A percentile compares a stretch with the other conserved stretches of the same genome.
These are phyloP conservation scores for Takifugu rubripes DNA, from an alignment of 2,797 vertebrate species.

Conservation along the genomic window DNA sequence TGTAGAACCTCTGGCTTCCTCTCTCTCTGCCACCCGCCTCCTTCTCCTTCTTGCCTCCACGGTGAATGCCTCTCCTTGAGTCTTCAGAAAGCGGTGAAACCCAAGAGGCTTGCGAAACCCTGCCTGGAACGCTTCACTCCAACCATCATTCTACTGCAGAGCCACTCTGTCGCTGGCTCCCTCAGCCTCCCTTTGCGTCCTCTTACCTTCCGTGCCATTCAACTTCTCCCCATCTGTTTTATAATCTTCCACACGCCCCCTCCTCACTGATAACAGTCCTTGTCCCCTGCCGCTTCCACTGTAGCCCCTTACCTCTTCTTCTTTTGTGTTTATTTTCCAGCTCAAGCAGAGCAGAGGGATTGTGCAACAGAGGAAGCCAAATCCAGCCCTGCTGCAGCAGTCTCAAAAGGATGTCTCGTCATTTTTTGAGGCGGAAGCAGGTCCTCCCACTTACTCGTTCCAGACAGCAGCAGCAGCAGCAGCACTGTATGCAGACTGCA, in stretches of 20 bases:
- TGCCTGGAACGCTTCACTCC: slow-evolving; percentile 48
- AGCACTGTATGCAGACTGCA: slow-evolving; percentile 62
- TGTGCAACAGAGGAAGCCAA: slow-evolving; percentile 63
- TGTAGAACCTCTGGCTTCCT: slow-evolving; percentile 74
- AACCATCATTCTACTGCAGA: slow-evolving; percentile 66
- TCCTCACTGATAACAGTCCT: slow-evolving; percentile 10
- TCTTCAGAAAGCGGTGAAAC: slow-evolving; percentile 53
- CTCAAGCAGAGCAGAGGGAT: slow-evolving; percentile 31
- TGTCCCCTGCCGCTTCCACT: slow-evolving; percentile 12
- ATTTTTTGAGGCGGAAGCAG: slow-evolving; percentile 40
- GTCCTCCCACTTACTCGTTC: slow-evolving; percentile 53
- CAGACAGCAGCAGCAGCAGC: slow-evolving; percentile 43
- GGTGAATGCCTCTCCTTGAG: slow-evolving; percentile 44
- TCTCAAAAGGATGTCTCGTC: slow-evolving; percentile 48
- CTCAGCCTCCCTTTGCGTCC: slow-evolving; percentile 26
- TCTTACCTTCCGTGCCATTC: slow-evolving; percentile 45
- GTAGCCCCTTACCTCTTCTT: slow-evolving; percentile 6
- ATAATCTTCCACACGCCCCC: slow-evolving; percentile 34
- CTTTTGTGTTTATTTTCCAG: slow-evolving; percentile 3
- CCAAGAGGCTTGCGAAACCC: slow-evolving; percentile 33
- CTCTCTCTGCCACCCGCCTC: slow-evolving; percentile 64
- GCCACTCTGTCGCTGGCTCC: slow-evolving; percentile 34
- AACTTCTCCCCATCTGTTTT: slow-evolving; percentile 25
- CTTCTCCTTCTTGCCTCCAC: slow-evolving; percentile 72
- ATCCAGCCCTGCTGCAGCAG: slow-evolving; percentile 54